Evolutionary conservation across 2,888 invertebrate species (phyloP).

Genomic region (Gibbula magus): DNA sequence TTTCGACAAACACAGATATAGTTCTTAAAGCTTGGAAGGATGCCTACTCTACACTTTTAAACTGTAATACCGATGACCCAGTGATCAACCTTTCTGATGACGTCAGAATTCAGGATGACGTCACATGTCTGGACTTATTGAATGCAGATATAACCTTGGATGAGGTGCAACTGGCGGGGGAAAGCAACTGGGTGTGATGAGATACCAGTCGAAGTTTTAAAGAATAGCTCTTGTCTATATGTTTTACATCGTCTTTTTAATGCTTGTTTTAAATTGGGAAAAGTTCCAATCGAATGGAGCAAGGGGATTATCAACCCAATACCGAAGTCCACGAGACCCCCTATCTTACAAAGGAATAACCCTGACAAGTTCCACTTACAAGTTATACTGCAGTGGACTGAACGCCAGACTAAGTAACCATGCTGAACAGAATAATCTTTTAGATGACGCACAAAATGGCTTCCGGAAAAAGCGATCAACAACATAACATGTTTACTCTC

Average conservation of each 20-base stretch:
- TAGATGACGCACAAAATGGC: neutral
- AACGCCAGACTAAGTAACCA: neutral
- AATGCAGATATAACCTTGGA: neutral
- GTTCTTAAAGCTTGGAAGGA: neutral
- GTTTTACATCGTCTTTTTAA: neutral
- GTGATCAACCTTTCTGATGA: neutral
- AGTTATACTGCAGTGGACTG: neutral
- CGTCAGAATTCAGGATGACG: neutral
- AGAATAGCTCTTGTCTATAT: neutral
- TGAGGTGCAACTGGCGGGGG: neutral
- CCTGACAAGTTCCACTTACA: neutral
- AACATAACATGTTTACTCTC: neutral
- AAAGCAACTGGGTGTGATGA: neutral
- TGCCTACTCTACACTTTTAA: neutral
- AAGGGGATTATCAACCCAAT: neutral
- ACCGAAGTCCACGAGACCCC: constrained; percentile 10
- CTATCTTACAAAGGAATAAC: neutral
- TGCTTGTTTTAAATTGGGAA: neutral
- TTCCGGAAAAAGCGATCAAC: neutral
- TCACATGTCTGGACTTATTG: neutral
- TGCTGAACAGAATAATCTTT: neutral
- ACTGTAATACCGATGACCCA: neutral
- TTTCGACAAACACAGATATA: neutral
- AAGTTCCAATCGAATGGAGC: neutral
- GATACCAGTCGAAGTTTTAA: constrained; percentile 1